Evolutionary conservation across 2,888 invertebrate genomes (phyloP).

Genomic region (Conchocele bisecta): DNA sequence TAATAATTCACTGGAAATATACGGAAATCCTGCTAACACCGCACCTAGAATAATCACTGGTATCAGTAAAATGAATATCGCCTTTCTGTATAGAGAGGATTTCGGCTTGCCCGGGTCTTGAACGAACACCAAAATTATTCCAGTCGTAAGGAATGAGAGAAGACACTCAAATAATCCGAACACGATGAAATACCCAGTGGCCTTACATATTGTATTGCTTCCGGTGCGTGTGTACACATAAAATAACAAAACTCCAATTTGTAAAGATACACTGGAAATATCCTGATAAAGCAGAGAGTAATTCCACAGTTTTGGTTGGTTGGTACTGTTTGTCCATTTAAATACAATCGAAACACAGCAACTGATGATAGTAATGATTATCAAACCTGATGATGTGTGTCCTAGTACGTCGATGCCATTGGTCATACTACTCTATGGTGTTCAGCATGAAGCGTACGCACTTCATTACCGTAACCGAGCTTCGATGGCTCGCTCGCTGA

Average conservation of each 20-base stretch:
- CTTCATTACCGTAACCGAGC: too few relatives aligned
- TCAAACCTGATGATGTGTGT: too few relatives aligned
- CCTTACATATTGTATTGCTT: constrained; percentile 43
- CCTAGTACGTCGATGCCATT: too few relatives aligned
- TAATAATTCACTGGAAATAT: constrained; percentile 64
- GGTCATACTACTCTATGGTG: too few relatives aligned
- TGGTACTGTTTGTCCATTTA: too few relatives aligned
- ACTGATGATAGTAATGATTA: too few relatives aligned
- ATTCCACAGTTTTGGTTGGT: constrained; percentile 74
- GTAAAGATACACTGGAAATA: constrained; percentile 61
- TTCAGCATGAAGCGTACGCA: too few relatives aligned
- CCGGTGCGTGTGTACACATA: constrained; percentile 48
- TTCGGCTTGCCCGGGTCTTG: constrained; percentile 75
- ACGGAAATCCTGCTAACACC: constrained; percentile 65
- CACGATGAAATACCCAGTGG: constrained; percentile 66
- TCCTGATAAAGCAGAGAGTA: constrained; percentile 67
- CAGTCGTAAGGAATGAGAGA: constrained; percentile 64
- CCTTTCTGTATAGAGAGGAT: constrained; percentile 65
- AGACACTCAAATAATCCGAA: constrained; percentile 69
- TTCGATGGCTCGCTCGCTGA: too few relatives aligned
- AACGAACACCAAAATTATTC: constrained; percentile 67
- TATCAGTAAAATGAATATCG: constrained; percentile 62
- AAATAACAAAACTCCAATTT: constrained; percentile 61
- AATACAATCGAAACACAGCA: too few relatives aligned
- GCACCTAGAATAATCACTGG: constrained; percentile 67